Evolutionary conservation across 2,888 invertebrate genomes (phyloP), one percentile per base, ranked within the genome.

Genomic region (Neocrepidodera transversa): DNA sequence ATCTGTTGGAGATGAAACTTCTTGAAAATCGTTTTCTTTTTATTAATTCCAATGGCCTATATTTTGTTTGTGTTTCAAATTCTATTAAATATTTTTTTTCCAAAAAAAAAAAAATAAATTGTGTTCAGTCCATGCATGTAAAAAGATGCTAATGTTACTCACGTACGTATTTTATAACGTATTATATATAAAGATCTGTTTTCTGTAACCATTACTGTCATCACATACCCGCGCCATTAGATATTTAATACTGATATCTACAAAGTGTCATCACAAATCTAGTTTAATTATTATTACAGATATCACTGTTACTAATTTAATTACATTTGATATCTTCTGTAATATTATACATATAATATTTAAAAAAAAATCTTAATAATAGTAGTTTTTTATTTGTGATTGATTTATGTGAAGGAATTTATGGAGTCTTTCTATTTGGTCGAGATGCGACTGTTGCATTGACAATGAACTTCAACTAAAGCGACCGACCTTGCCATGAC

Each of bases 401-500:
- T n/a, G n/a, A n/a, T n/a, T n/a, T n/a, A n/a, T n/a, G 35, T 56
- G 45, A 55, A 60, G 55, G 40, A 51, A 43, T 36, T n/a, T 13
- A 26, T 55, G 48, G 35, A n/a, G 17, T 2, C 4, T 1, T 16
- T 13, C 1, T 13, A 4, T 32, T 13, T 32, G 3, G 32, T 32
- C 11, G 13, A 3, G 8, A n/a, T n/a, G n/a, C n/a, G n/a, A n/a
- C n/a, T 3, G 2, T 17, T 16, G 38, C 38, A 38, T 38, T 38
- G 38, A 17, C 38, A 38, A 38, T 38, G 38, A 38, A 38, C 17
- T 38, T 5, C 10, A 16, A 17, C 2, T 17, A 2, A 38, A 38
- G 38, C 17, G 38, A 8, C 38, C 56, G 55, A 45, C 65, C 65
- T 65, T 62, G 65, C 36, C 26, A 48, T 42, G 60, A 56, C 65